phyloP scores from a whole-genome alignment of 2,797 vertebrate species.

The Centroberyx gerrardi region DNA sequence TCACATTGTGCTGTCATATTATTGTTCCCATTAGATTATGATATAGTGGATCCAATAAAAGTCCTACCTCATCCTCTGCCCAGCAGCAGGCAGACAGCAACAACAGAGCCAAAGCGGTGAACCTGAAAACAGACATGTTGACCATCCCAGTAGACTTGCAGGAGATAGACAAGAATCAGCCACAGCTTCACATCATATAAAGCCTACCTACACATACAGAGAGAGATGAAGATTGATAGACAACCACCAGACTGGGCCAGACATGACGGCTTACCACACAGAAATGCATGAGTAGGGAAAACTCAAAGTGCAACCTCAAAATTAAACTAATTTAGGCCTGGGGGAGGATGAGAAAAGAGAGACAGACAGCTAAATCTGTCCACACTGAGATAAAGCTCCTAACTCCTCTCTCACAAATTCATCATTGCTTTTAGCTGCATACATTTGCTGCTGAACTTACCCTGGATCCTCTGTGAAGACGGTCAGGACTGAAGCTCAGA shows the following conservation, averaged over 20 bases:
- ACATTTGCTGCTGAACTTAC: slow-evolving; percentile 26
- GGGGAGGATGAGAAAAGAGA: no score
- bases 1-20: neutral
- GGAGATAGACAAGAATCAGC: slow-evolving; percentile 12
- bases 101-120: slow-evolving; percentile 56
- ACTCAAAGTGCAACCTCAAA: no score
- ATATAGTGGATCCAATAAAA: neutral
- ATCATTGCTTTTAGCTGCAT: no score
- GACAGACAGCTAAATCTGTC: neutral
- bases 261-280: no score
- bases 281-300: no score
- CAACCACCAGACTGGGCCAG: no score
- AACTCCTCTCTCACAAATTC: no score
- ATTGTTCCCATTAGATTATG: neutral
- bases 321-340: no score
- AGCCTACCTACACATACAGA: no score
- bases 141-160: slow-evolving; percentile 45
- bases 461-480: slow-evolving; percentile 22
- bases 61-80: slow-evolving; percentile 50
- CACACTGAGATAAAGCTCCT: no score
- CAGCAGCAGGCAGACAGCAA: slow-evolving; percentile 59
- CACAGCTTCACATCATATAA: neutral
- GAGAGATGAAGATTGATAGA: no score
- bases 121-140: slow-evolving; percentile 36
- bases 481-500: neutral